Base-by-base conservation (phyloP, 1,140 invertebrate species). In the Zaprionus vittiger region DNA sequence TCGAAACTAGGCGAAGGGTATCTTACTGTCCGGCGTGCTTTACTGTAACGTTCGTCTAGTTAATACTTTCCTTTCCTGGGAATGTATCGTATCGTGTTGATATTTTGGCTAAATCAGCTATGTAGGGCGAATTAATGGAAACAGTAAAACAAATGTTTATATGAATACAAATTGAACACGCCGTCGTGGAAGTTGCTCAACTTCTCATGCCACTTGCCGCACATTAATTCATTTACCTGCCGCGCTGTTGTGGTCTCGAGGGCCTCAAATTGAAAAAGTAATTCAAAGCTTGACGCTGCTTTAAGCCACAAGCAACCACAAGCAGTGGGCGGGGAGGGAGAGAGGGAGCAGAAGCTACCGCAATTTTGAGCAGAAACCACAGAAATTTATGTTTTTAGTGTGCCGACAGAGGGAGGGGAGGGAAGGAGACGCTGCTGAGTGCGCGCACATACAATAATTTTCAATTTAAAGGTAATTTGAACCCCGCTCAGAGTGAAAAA, bases 401-500 rank as follows among this genome's bases (percentile, higher is more conserved):
- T 68, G 54, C 47, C 24, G 69, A 63, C 28, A 44, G 59, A 24
- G 57, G 37, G 24, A 65, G 9, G 44, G 55, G 49, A 41, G 59
- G 47, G 22, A 12, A n/a, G 31, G 34, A 6, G 44, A 31, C 37
- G 57, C 72, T 87, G 76, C 81, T 74, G 71, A 83, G 85, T 83
- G 85, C 84, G 83, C 79, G 85, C 81, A 90, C 84, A 89, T 90
- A 89, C 84, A 89, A 89, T 89, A 89, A 89, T 89, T 89, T 89
- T 89, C 84, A 89, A 89, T 89, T 89, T 89, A 89, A 89, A 89
- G 81, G 84, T 89, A 89, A 89, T 89, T 90, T 89, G 73, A 90
- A 79, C 85, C 78, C 78, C 41, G n/a, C 41, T 47, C 41, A 20
- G n/a, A 47, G 69, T 34, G 41, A 0, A 11, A 38, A 1, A 26